Base-by-base conservation (phyloP, 2,888 invertebrate species). In the Ophion ellenae region DNA sequence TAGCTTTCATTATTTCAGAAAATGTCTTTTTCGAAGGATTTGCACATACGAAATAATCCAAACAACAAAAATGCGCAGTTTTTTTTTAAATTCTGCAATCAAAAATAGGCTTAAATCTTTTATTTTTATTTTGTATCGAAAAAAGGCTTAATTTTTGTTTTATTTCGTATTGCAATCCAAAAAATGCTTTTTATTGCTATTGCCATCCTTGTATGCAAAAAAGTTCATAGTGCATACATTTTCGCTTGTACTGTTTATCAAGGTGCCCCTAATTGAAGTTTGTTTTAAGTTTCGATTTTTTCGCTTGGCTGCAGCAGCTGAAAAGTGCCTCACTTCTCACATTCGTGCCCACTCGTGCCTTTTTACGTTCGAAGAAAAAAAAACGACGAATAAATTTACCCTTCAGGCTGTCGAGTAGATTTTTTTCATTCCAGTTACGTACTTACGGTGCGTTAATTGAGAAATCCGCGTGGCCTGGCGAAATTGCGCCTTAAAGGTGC, bases 381-480 rank as follows among this genome's bases (percentile, higher is more conserved):
- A 75, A 70, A n/a, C 53, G 53, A n/a, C 28, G 75, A 63, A 64
- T 75, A 57, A 75, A 83, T 79, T 79, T 28, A 32, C 45, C 64
- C 63, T 70, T 36, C 11, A 66, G 32, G 73, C 59, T 32, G n/a
- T 24, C 40, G 40, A 63, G 61, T 24, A 0, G 67, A 69, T 36
- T 63, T 74, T 32, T 61, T 63, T 53, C 3, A 17, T 14, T 24
- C 32, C 69, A 32, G 80, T 71, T 71, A 59, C 57, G 14, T 57
- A 57, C 66, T 40, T 6, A n/a, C 45, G 47, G 2, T 17, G 82
- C 75, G 67, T 82, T 85, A 85, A 85, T 85, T 85, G 84, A 81
- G 83, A 83, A 80, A 77, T 81, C 73, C 74, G 53, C 73, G 67
- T 76, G 84, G 61, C 64, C 7, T 17, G 47, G n/a, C 66, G 4